Base-by-base conservation (phyloP, 2,797 vertebrate species). In the Bryconaethiops microstoma region DNA sequence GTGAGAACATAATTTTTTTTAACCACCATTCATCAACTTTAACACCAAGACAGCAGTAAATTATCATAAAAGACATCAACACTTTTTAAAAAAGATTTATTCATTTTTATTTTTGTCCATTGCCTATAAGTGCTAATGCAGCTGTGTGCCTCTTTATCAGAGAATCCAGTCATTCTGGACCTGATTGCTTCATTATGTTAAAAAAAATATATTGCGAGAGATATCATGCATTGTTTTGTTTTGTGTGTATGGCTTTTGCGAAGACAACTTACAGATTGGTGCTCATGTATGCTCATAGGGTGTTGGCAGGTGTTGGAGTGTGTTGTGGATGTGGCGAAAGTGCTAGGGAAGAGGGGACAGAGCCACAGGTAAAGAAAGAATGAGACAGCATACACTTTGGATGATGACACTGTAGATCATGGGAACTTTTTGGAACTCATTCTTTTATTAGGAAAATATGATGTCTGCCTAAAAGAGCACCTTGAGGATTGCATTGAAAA, bases 361-460 rank as follows among this genome's bases (percentile, higher is more conserved):
- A 29, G 10, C 68, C 23, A 52, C 17, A 71, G 42, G 68, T 21
- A 48, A 4, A 12, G 23, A 42, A 14, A 25, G 19, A 42, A 42
- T 63, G 59, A 63, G 35, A 35, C 19, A 19, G 59, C 39, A 62
- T 75, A 62, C 21, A 75, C 57, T 13, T 7, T 63, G n/a, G 19
- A 23, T 14, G 59, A 75, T 16, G 16, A 39, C 35, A 75, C 29
- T 21, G 48, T 74, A 17, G 57, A 77, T 35, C 80, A 82, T 72
- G 57, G 80, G 7, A 70, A 72, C 45, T 78, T 82, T 82, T n/a
- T n/a, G 45, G 75, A 78, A 35, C 39, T 82, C 14, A 71, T 82
- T 16, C 6, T 62, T 42, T 60, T 82, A 65, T 48, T 77, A 29
- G 23, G 67, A 17, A 78, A 72, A n/a, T n/a, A n/a, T n/a, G n/a